Percentiles rank a stretch among this genome's conserved stretches.
These are phyloP conservation scores for Ophthalmolycus amberensis DNA, from an alignment of 2,113 vertebrate species.

Conservation along the genomic window DNA sequence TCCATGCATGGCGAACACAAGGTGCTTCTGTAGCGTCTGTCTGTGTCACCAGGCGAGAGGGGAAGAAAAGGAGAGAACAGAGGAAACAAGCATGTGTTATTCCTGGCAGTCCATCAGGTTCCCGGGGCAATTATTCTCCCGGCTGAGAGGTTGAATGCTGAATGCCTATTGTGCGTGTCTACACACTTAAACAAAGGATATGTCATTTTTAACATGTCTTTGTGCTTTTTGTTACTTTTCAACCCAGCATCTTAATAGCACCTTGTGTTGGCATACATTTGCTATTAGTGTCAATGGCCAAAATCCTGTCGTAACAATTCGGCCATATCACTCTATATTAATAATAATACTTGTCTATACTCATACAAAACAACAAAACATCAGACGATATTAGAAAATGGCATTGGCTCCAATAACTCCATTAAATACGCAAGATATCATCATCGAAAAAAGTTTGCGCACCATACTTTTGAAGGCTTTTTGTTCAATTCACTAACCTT, in stretches of 20 bases:
- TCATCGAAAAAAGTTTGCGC: constrained; percentile 26
- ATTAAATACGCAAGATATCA: constrained; percentile 37
- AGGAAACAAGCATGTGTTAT: constrained; percentile 71
- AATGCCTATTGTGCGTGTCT: constrained; percentile 46
- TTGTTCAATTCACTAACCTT: constrained; percentile 54
- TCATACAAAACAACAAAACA: constrained; percentile 13
- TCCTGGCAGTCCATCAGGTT: constrained; percentile 73
- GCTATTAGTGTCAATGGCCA: constrained; percentile 26
- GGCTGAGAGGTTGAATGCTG: constrained; percentile 49
- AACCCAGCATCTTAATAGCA: constrained; percentile 19
- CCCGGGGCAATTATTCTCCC: constrained; percentile 66
- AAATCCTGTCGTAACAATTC: constrained; percentile 38
- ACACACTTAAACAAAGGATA: constrained; percentile 53
- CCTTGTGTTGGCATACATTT: constrained; percentile 23
- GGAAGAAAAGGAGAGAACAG: constrained; percentile 62
- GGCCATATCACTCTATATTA: neutral
- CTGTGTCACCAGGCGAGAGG: constrained; percentile 63
- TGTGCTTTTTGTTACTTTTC: constrained; percentile 48
- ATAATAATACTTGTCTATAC: neutral
- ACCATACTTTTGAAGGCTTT: constrained; percentile 32
- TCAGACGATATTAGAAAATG: constrained; percentile 6
- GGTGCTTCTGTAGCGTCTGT: constrained; percentile 69
- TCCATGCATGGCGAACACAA: constrained; percentile 66
- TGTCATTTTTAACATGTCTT: constrained; percentile 47
- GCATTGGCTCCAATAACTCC: neutral